phyloP scores from a whole-genome alignment of 2,888 invertebrate genomes.

The Macropis europaea region DNA sequence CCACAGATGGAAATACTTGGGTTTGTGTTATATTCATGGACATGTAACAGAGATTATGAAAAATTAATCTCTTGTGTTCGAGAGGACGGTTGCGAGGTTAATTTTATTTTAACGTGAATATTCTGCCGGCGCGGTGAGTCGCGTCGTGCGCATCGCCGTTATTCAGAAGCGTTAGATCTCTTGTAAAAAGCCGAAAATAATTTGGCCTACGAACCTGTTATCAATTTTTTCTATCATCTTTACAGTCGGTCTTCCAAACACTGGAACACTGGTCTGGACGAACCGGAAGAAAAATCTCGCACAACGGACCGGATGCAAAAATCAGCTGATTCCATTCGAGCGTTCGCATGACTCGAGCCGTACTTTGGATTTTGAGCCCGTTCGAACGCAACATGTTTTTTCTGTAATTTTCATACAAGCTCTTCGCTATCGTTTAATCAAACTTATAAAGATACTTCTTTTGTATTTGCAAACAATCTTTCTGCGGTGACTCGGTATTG shows the following conservation, averaged over 20 bases:
- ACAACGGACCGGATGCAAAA: constrained; percentile 69
- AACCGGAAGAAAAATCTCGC: constrained; percentile 64
- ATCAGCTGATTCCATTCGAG: constrained; percentile 69
- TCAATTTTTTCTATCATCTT: constrained; percentile 78
- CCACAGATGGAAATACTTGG: constrained; percentile 9
- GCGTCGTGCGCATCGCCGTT: not conserved
- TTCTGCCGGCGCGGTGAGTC: not conserved
- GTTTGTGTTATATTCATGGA: constrained; percentile 26
- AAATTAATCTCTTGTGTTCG: constrained; percentile 27
- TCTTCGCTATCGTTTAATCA: too few relatives aligned
- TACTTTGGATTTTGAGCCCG: constrained; percentile 17
- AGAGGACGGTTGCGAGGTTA: constrained; percentile 39
- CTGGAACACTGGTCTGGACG: constrained; percentile 59
- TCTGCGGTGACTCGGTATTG: too few relatives aligned
- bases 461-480: too few relatives aligned
- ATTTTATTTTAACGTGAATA: constrained; percentile 19
- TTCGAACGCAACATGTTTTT: constrained; percentile 21
- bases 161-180: constrained; percentile 6
- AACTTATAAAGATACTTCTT: too few relatives aligned
- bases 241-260: constrained; percentile 58
- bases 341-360: constrained; percentile 45
- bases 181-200: constrained; percentile 38
- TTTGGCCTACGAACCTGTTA: constrained; percentile 77
- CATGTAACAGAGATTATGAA: constrained; percentile 27
- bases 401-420: too few relatives aligned